A percentile compares a stretch with the other conserved stretches of the same genome.
These are phyloP conservation scores for Varanus salvator DNA, from an alignment of 2,113 vertebrate species.

Conservation along the genomic window DNA sequence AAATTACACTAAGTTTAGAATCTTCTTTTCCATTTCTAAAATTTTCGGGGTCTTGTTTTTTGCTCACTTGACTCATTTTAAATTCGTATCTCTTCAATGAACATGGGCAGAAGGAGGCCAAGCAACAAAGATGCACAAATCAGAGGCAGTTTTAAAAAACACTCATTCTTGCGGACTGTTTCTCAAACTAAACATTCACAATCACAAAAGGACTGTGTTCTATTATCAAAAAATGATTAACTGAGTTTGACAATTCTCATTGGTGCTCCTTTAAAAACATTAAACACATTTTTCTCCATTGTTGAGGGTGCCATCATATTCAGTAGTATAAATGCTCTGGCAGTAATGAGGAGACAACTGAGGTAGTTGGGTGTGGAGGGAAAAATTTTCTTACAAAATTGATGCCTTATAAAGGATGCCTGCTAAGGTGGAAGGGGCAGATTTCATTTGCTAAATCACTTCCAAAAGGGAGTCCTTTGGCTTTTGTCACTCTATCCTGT, in stretches of 20 bases:
- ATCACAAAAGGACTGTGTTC: not conserved
- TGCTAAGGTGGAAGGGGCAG: constrained; percentile 60
- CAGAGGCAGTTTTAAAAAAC: not conserved
- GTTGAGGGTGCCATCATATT: not conserved
- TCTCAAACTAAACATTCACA: not conserved
- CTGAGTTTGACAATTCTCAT: not conserved
- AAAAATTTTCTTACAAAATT: constrained; percentile 31
- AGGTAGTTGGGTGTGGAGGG: not conserved
- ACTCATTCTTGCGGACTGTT: not conserved
- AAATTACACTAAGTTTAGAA: too few species aligned
- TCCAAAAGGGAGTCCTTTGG: constrained; percentile 52
- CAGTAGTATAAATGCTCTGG: not conserved
- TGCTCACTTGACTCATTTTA: too few species aligned
- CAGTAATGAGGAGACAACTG: not conserved
- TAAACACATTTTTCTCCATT: not conserved
- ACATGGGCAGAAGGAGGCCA: too few species aligned
- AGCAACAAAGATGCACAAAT: not conserved
- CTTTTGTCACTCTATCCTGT: constrained; percentile 68
- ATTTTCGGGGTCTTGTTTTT: too few species aligned
- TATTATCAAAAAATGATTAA: not conserved
- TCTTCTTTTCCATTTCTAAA: too few species aligned
- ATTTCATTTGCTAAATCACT: constrained; percentile 53
- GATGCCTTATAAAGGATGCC: constrained; percentile 46
- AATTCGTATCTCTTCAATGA: too few species aligned
- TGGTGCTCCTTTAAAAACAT: not conserved